A percentile compares a stretch with the other conserved stretches of the same genome.
phyloP scores from a whole-genome alignment of 2,113 vertebrate species.

The Pelobates fuscus region DNA sequence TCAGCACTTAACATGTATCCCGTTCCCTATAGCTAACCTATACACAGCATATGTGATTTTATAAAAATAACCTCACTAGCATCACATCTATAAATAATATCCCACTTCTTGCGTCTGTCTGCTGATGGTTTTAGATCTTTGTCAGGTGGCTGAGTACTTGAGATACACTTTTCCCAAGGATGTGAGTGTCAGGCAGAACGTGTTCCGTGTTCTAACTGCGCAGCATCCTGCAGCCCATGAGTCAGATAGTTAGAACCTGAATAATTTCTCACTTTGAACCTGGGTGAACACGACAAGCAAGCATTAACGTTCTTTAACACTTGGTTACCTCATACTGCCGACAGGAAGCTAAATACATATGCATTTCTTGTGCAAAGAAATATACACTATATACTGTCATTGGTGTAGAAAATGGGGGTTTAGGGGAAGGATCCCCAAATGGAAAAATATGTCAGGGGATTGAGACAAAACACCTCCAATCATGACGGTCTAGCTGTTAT shows the following conservation, averaged over 20 bases:
- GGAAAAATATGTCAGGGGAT: no score
- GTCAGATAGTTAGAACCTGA: neutral
- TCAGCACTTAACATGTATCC: slow-evolving; percentile 4
- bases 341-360: no score
- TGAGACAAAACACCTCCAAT: no score
- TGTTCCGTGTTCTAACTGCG: neutral
- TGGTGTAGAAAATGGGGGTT: no score
- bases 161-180: neutral
- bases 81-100: slow-evolving; percentile 9
- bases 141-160: neutral
- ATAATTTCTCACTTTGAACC: neutral
- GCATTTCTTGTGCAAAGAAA: no score
- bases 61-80: slow-evolving; percentile 7
- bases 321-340: no score
- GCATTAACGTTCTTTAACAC: neutral
- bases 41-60: neutral
- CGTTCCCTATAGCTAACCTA: neutral
- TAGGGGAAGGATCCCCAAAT: no score
- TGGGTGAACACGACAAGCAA: neutral
- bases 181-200: neutral
- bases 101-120: neutral
- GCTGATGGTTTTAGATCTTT: slow-evolving; percentile 6
- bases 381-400: no score
- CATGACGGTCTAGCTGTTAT: no score
- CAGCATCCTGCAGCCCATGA: neutral